A percentile compares a stretch with the other conserved stretches of the same genome.
phyloP scores from a whole-genome alignment of 2,888 invertebrate species.

The Metellina segmentata region DNA sequence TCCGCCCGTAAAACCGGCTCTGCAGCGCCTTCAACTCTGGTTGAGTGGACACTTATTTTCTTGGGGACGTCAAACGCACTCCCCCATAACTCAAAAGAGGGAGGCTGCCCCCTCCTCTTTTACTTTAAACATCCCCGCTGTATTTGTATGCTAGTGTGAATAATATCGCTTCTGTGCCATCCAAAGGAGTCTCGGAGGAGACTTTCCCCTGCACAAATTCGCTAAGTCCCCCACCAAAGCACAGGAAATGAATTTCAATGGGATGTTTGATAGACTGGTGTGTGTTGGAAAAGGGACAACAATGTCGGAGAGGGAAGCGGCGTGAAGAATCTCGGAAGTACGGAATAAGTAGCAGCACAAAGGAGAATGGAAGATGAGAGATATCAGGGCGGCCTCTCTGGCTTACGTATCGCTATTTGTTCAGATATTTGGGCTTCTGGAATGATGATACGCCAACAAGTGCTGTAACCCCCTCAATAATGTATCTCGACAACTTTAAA shows the following conservation, averaged over 20 bases:
- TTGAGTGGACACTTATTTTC: slow-evolving; percentile 42
- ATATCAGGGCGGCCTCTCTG: slow-evolving; percentile 14
- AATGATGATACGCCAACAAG: slow-evolving; percentile 28
- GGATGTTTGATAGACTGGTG: slow-evolving; percentile 54
- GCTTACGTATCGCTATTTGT: not conserved
- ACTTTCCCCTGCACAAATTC: not conserved
- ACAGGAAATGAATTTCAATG: slow-evolving; percentile 69
- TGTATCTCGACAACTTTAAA: too few relatives aligned
- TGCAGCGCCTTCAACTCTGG: slow-evolving; percentile 38
- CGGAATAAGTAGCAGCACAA: slow-evolving; percentile 39
- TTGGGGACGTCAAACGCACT: slow-evolving; percentile 47
- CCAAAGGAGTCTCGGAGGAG: slow-evolving; percentile 6
- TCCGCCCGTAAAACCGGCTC: slow-evolving; percentile 46
- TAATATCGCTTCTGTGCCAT: slow-evolving; percentile 39
- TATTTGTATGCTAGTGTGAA: slow-evolving; percentile 61
- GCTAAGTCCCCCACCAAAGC: slow-evolving; percentile 14
- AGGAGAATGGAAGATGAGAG: slow-evolving; percentile 9
- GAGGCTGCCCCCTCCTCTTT: slow-evolving; percentile 5
- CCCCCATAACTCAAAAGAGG: slow-evolving; percentile 47
- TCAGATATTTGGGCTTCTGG: slow-evolving; percentile 22
- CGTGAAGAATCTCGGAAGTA: slow-evolving; percentile 19
- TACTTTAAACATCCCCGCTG: slow-evolving; percentile 27
- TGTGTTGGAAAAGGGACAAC: slow-evolving; percentile 39
- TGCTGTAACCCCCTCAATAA: not conserved
- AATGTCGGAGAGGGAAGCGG: slow-evolving; percentile 17